phyloP scores from a whole-genome alignment of 2,797 vertebrate genomes.

The Simalia tracyae region DNA sequence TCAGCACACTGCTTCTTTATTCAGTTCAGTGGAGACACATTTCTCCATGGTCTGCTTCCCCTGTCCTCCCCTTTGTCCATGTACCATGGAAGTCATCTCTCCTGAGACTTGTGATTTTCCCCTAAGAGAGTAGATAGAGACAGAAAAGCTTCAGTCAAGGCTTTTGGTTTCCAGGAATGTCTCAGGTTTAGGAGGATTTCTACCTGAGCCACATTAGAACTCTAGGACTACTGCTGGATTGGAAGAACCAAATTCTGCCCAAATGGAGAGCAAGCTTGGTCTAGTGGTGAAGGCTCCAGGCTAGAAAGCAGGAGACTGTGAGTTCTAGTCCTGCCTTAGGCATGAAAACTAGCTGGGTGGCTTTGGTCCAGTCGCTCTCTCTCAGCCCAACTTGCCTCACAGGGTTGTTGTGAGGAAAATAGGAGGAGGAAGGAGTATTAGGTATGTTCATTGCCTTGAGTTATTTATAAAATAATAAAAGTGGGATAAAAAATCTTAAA shows the following conservation, averaged over 20 bases:
- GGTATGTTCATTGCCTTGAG: too few relatives aligned
- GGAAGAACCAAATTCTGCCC: not conserved
- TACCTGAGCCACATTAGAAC: not conserved
- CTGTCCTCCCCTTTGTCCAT: not conserved
- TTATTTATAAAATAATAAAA: too few relatives aligned
- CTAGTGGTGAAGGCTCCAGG: too few relatives aligned
- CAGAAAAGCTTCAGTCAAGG: not conserved
- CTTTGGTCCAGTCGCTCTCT: too few relatives aligned
- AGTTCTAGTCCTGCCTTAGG: too few relatives aligned
- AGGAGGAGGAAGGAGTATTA: too few relatives aligned
- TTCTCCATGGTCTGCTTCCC: slow-evolving; percentile 6
- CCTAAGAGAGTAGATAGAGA: not conserved
- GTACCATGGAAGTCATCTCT: not conserved
- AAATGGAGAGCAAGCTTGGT: too few relatives aligned
- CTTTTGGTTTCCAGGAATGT: not conserved
- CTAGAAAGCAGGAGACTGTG: too few relatives aligned
- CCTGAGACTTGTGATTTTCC: not conserved
- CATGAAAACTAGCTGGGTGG: too few relatives aligned
- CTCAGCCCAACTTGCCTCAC: too few relatives aligned
- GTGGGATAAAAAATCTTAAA: too few relatives aligned
- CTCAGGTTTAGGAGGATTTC: not conserved
- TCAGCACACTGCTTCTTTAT: not conserved
- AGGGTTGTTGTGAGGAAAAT: too few relatives aligned
- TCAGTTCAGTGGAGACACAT: not conserved
- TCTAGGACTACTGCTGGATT: not conserved